A percentile compares a stretch with the other conserved stretches of the same genome.
Evolutionary conservation across 2,888 invertebrate genomes (phyloP).

Genomic region (Halocaridina rubra): DNA sequence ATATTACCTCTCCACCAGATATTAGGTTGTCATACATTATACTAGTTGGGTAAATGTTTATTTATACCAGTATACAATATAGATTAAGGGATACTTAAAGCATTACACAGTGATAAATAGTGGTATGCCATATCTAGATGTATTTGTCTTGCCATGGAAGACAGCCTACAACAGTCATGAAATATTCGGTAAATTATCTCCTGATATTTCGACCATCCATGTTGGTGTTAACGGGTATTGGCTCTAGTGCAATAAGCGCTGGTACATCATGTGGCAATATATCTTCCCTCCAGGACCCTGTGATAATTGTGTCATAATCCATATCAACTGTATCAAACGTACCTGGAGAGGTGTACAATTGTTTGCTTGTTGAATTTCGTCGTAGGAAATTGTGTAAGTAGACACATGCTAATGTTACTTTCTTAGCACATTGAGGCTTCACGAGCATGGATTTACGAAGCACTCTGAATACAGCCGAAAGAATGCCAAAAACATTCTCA

Average conservation of each 20-base stretch:
- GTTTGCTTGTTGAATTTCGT: neutral
- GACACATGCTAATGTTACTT: constrained; percentile 12
- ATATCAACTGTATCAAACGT: neutral
- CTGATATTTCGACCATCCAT: neutral
- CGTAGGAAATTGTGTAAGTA: constrained; percentile 5
- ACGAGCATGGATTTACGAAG: neutral
- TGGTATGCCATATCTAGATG: neutral
- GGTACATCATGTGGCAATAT: neutral
- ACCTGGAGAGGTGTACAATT: neutral
- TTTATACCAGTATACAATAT: neutral
- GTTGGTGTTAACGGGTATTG: neutral
- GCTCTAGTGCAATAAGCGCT: neutral
- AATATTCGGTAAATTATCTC: too few species aligned
- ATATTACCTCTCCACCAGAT: neutral
- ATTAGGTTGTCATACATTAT: neutral
- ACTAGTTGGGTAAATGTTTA: neutral
- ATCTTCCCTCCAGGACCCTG: neutral
- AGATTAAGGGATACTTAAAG: neutral
- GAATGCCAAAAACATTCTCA: neutral
- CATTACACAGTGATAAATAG: neutral
- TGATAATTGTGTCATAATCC: constrained; percentile 2
- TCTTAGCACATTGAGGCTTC: neutral
- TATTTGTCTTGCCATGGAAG: neutral
- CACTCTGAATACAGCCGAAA: neutral
- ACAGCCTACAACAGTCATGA: neutral